phyloP scores from a whole-genome alignment of 2,888 invertebrate genomes.

The Polyommatus icarus region DNA sequence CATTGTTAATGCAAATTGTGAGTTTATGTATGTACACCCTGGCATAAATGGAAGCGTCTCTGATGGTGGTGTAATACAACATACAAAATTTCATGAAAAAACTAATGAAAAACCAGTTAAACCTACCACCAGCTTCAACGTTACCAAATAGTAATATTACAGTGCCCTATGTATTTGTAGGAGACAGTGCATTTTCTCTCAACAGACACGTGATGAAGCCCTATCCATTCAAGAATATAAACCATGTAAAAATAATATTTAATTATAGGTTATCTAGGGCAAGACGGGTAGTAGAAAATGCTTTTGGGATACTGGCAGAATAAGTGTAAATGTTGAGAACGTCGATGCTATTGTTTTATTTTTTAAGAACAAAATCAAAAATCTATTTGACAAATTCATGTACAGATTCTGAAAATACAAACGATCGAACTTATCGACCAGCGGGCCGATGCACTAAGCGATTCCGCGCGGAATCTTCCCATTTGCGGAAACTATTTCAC shows the following conservation, averaged over 20 bases:
- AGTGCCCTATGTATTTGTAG: constrained; percentile 38
- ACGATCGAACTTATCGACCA: constrained; percentile 36
- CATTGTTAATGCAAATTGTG: too few species aligned
- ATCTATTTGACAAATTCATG: constrained; percentile 27
- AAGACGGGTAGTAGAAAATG: constrained; percentile 14
- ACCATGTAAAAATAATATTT: constrained; percentile 30
- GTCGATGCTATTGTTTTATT: constrained; percentile 39
- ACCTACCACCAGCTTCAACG: constrained; percentile 36
- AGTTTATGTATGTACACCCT: constrained; percentile 36
- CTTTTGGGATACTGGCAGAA: constrained; percentile 26
- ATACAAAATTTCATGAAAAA: constrained; percentile 40
- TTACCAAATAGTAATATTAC: constrained; percentile 38
- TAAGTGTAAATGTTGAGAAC: constrained; percentile 32
- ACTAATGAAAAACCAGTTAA: constrained; percentile 34
- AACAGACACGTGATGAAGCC: constrained; percentile 35
- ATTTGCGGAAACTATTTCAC: too few species aligned
- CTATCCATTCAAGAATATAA: constrained; percentile 21
- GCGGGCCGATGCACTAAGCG: too few species aligned
- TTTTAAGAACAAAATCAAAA: constrained; percentile 45
- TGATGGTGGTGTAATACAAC: constrained; percentile 43
- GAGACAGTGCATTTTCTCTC: constrained; percentile 36
- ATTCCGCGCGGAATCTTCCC: too few species aligned
- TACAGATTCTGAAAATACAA: constrained; percentile 36
- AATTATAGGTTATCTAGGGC: constrained; percentile 10
- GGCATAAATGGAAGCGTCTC: constrained; percentile 45